Percentiles rank a stretch among this genome's conserved stretches.
These are phyloP conservation scores for Acanthaster planci DNA, from an alignment of 35 echinoderm and acorn worm species.

Conservation along the genomic window DNA sequence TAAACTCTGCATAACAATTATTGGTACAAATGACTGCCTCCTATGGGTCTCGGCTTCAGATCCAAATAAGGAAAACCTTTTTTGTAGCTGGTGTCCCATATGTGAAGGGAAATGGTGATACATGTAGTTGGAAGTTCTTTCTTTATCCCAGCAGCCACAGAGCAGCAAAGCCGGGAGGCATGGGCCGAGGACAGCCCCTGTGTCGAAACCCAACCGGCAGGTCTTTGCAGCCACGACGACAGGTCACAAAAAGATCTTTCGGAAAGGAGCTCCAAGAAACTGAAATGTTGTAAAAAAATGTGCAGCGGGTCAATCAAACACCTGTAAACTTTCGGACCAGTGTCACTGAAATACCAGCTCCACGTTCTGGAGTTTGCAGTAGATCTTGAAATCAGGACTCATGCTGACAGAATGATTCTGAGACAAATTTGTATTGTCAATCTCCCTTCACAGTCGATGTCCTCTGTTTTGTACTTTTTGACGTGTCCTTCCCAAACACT, in stretches of 20 bases:
- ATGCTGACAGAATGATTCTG: too few relatives aligned
- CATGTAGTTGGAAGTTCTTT: too few relatives aligned
- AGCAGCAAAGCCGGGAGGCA: neutral
- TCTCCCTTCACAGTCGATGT: too few relatives aligned
- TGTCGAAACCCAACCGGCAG: neutral
- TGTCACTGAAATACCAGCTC: too few relatives aligned
- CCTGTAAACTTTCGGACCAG: too few relatives aligned
- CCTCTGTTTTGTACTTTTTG: too few relatives aligned
- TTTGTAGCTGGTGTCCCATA: neutral
- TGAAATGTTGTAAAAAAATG: neutral
- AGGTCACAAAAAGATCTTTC: neutral
- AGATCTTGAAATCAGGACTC: too few relatives aligned
- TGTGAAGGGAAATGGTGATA: neutral
- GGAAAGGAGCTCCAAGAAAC: neutral
- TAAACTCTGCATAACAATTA: neutral
- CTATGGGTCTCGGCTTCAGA: neutral
- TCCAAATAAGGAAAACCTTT: neutral
- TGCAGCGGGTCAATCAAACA: too few relatives aligned
- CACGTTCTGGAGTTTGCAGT: too few relatives aligned
- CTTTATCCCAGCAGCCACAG: too few relatives aligned
- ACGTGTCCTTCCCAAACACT: too few relatives aligned
- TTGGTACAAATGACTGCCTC: neutral
- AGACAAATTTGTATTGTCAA: too few relatives aligned
- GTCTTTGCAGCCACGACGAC: neutral
- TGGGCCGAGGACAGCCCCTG: neutral